Evolutionary conservation across 1,140 invertebrate genomes (phyloP), one percentile per base, ranked within the genome.

Genomic region (Leptopilina clavipes): DNA sequence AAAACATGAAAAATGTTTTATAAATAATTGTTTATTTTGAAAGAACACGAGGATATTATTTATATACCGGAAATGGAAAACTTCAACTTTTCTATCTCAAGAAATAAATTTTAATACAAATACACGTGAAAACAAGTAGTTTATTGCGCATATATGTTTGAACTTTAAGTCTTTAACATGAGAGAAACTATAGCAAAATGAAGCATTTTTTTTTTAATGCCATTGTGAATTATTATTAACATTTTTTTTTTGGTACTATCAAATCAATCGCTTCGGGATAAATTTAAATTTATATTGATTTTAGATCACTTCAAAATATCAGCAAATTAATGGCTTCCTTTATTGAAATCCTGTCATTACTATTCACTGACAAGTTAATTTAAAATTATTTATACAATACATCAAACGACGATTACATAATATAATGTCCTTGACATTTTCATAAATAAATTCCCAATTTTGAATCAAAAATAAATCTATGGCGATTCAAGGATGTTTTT

Each of bases 371-470:
- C 56, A 65, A 25, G 59, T 65, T 31, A 37, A 65, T 65, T 65
- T 65, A 7, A 12, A 65, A 14, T 65, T 22, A 3, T 31, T 37
- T 37, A 37, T 65, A 25, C 25, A 14, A 59, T 59, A 31, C 12
- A 14, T 17, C 2, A n/a, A 52, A 52, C 17, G n/a, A 52, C 9
- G 2, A 40, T 31, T n/a, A 12, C 25, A 25, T 14, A 14, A 65
- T n/a, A n/a, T 65, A 25, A 31, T 31, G 19, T 37, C 59, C 59
- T 65, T 37, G 59, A 65, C 25, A 65, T 65, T 65, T 31, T 65
- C 25, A 31, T 65, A 14, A n/a, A 65, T 37, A n/a, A 25, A 37
- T 10, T 37, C 6, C 25, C 1, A 31, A 65, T 65, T 12, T 11
- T 31, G 31, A 65, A 8, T 65, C 31, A 7, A 52, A n/a, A 52